Percentiles rank a stretch among this genome's conserved stretches.
phyloP scores from a whole-genome alignment of 1,140 invertebrate species.

The Trichonephila clavata region DNA sequence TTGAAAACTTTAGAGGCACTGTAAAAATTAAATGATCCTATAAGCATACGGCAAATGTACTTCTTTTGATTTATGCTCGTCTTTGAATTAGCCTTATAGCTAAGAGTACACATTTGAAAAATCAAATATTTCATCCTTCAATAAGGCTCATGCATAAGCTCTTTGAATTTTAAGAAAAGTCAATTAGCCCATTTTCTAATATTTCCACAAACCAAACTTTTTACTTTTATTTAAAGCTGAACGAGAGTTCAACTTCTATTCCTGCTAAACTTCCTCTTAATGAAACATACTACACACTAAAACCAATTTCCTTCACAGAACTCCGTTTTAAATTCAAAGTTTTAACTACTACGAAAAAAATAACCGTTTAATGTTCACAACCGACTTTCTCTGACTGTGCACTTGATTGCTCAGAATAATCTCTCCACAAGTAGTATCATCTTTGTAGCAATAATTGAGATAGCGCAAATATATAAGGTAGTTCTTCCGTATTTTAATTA shows the following conservation, averaged over 20 bases:
- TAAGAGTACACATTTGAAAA: too few relatives aligned
- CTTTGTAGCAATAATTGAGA: conserved; percentile 6
- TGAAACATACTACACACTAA: background rate
- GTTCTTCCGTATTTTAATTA: conserved; percentile 39
- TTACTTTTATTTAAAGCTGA: background rate
- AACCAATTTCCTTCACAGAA: too few relatives aligned
- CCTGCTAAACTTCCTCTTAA: background rate
- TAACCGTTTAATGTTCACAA: background rate
- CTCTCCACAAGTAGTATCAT: background rate
- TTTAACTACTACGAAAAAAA: background rate
- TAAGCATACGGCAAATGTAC: too few relatives aligned
- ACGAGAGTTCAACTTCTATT: too few relatives aligned
- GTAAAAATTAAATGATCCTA: too few relatives aligned
- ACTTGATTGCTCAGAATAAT: conserved; percentile 14
- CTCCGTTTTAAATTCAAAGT: background rate
- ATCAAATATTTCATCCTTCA: too few relatives aligned
- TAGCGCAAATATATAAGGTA: background rate
- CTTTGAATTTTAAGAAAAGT: too few relatives aligned
- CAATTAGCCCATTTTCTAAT: too few relatives aligned
- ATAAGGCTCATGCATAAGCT: too few relatives aligned
- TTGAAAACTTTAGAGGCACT: too few relatives aligned
- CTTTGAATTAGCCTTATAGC: too few relatives aligned
- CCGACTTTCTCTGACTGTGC: background rate
- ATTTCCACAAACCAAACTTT: background rate
- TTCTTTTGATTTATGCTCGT: too few relatives aligned